A percentile compares a stretch with the other conserved stretches of the same genome.
phyloP scores from a whole-genome alignment of 1,140 invertebrate genomes.

The Leucophenga varia region DNA sequence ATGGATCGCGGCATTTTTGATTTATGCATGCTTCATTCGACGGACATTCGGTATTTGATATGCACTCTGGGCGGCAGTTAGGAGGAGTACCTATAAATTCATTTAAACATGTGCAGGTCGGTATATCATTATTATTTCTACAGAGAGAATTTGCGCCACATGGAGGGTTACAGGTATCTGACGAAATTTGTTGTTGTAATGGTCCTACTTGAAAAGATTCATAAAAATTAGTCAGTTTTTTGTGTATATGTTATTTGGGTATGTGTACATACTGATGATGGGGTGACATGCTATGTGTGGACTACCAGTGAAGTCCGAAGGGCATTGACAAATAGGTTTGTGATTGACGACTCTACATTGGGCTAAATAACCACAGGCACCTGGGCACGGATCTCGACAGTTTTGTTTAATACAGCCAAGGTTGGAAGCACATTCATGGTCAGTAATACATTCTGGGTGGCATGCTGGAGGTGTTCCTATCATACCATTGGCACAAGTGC shows the following conservation, averaged over 20 bases:
- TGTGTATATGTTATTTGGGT: too few species aligned
- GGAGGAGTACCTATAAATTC: constrained; percentile 65
- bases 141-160: constrained; percentile 76
- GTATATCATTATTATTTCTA: constrained; percentile 63
- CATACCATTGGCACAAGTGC: constrained; percentile 58
- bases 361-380: constrained; percentile 67
- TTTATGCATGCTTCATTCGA: constrained; percentile 60
- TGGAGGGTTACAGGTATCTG: constrained; percentile 70
- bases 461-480: constrained; percentile 62
- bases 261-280: constrained; percentile 59
- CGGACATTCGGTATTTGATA: constrained; percentile 62
- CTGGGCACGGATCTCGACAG: constrained; percentile 63
- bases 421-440: constrained; percentile 61
- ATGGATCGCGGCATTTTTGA: constrained; percentile 64
- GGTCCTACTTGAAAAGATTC: too few species aligned
- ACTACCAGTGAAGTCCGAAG: constrained; percentile 68
- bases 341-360: constrained; percentile 80
- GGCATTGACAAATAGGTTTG: constrained; percentile 76
- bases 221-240: too few species aligned
- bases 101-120: constrained; percentile 68
- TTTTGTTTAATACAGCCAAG: constrained; percentile 62
- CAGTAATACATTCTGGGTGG: constrained; percentile 63
- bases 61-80: constrained; percentile 64
- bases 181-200: too few species aligned
- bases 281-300: constrained; percentile 72